phyloP scores from a whole-genome alignment of 2,113 vertebrate genomes.

The Ivindomyrus marchei region DNA sequence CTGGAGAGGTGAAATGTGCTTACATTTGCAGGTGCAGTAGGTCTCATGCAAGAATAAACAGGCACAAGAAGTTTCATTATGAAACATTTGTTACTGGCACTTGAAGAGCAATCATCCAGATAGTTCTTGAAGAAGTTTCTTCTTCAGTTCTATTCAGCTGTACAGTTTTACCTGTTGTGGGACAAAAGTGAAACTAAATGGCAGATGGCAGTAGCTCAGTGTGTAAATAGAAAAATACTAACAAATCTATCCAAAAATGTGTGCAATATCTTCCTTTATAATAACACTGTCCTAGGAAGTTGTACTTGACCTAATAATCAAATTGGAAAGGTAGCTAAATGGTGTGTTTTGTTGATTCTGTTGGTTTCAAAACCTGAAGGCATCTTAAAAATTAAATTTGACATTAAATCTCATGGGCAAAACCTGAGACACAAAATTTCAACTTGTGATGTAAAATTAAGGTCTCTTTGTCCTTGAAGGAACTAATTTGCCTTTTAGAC shows the following conservation, averaged over 20 bases:
- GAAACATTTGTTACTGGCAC: neutral
- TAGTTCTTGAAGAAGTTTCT: neutral
- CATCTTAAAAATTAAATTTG: neutral
- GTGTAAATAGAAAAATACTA: neutral
- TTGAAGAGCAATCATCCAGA: neutral
- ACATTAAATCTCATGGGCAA: neutral
- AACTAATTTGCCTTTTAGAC: neutral
- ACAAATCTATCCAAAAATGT: neutral
- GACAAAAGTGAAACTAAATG: neutral
- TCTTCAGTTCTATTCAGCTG: neutral
- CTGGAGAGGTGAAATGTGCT: neutral
- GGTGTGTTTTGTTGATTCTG: neutral
- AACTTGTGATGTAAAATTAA: neutral
- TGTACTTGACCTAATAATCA: neutral
- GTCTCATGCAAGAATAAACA: neutral
- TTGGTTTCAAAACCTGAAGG: neutral
- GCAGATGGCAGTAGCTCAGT: neutral
- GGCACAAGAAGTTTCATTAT: neutral
- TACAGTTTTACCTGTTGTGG: neutral
- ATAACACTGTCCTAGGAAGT: neutral
- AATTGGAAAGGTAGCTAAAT: neutral
- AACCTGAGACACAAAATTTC: neutral
- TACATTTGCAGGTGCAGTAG: neutral
- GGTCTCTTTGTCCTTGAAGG: neutral
- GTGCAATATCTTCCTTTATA: neutral